Evolutionary conservation across 2,113 vertebrate genomes (phyloP), one percentile per base, ranked within the genome.

Genomic region (Leptodactylus fuscus): DNA sequence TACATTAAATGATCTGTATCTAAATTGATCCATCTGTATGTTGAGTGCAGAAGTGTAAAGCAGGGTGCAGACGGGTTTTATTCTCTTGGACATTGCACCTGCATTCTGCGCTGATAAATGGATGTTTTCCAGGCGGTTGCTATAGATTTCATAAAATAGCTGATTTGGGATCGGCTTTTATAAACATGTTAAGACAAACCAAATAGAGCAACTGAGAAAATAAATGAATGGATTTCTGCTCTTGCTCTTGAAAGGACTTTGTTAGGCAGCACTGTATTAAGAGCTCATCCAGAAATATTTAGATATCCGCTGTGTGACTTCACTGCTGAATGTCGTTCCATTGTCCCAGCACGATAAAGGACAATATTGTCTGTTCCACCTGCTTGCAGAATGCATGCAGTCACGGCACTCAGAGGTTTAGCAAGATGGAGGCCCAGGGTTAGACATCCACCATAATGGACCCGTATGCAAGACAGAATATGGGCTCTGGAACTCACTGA

Each of bases 111-210:
- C n/a, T 73, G 49, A 73, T 71, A 46, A 80, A 80, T 77, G 60
- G 24, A 41, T 51, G 22, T 69, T 58, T 60, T 85, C n/a, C 41
- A 41, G 18, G 4, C 51, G 62, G 36, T 41, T 71, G 60, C 67
- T 44, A 60, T 80, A 86, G 36, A 60, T 60, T 73, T 80, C 65
- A 60, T 49, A 18, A 81, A 80, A 60, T 81, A 71, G 67, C 38
- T 60, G 29, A 55, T 81, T 49, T 55, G 77, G 84, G 84, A 86
- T 60, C 46, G 65, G 84, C 58, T 86, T 62, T 71, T 73, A 81
- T 81, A 86, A 81, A 86, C 84, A 86, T 24, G 44, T 36, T 70
- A 78, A 71, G 62, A 70, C 49, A 80, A 46, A 60, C 48, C 60
- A 69, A 85, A 85, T 58, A 80, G 29, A 73, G 22, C 29, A n/a